These are phyloP conservation scores for Mirounga angustirostris DNA, from an alignment of 2,113 vertebrate species.

Conservation along the genomic window DNA sequence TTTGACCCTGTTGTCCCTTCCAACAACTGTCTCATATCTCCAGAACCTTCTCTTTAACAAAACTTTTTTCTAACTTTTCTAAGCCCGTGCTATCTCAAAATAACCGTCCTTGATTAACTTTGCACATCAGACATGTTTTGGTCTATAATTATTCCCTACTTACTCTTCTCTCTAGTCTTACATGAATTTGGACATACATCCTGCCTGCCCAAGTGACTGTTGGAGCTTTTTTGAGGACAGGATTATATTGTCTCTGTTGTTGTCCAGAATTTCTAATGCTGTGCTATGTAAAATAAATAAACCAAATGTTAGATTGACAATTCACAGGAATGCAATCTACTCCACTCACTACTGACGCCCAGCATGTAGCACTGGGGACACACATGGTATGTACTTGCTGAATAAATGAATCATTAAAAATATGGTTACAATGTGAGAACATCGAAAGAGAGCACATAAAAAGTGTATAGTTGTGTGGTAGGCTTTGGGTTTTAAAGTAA, in stretches of 20 bases:
- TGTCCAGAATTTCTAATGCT: background rate
- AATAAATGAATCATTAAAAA: background rate
- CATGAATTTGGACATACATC: background rate
- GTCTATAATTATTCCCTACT: background rate
- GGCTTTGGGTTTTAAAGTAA: background rate
- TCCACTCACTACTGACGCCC: no score
- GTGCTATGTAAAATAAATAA: background rate
- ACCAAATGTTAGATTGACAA: background rate
- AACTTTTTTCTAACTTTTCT: background rate
- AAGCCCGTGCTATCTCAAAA: background rate
- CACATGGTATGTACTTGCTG: accelerated
- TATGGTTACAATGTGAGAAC: accelerated
- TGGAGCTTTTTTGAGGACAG: background rate
- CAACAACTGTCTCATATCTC: background rate
- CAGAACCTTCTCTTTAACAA: background rate
- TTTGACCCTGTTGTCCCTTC: background rate
- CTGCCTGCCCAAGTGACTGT: accelerated
- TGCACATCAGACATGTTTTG: background rate
- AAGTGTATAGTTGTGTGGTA: background rate
- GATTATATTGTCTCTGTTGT: background rate
- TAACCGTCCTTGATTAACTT: background rate
- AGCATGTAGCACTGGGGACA: accelerated
- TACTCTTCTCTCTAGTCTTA: background rate
- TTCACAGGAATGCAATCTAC: background rate
- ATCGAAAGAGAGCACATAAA: background rate